These are phyloP conservation scores for Quadriops clusia DNA, from an alignment of 2,888 invertebrate genomes.

Conservation along the genomic window DNA sequence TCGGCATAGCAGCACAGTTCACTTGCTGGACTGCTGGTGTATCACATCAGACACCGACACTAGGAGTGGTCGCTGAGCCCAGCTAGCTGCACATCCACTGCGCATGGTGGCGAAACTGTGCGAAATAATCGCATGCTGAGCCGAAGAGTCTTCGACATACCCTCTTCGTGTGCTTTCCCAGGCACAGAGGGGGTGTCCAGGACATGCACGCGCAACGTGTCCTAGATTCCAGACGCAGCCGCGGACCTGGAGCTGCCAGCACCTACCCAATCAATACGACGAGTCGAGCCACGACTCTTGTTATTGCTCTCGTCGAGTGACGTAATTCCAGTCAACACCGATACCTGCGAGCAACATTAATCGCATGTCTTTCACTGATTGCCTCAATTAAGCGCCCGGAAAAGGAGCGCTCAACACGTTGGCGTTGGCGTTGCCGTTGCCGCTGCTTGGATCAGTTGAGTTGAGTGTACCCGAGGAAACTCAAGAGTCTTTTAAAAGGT, in stretches of 20 bases:
- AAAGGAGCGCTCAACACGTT: conserved; percentile 18
- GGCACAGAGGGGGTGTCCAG: conserved; percentile 37
- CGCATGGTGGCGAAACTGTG: conserved; percentile 32
- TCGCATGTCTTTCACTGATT: conserved; percentile 21
- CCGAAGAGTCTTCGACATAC: conserved; percentile 17
- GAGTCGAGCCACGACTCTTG: conserved; percentile 27
- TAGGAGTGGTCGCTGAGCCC: conserved; percentile 37
- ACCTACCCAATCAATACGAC: conserved; percentile 35
- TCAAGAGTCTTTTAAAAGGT: conserved; percentile 5
- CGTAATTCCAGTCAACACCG: conserved; percentile 33
- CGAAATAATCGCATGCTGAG: conserved; percentile 31
- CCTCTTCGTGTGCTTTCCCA: conserved; percentile 25
- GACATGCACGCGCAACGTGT: conserved; percentile 28
- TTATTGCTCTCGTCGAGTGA: conserved; percentile 28
- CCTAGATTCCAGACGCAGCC: conserved; percentile 30
- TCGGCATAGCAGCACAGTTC: conserved; percentile 32
- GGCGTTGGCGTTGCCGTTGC: too few species aligned
- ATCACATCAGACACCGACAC: conserved; percentile 34
- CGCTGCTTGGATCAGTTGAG: too few species aligned
- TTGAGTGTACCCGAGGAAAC: too few species aligned
- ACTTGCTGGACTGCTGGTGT: conserved; percentile 31
- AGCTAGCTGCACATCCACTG: conserved; percentile 29
- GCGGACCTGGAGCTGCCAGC: conserved; percentile 40
- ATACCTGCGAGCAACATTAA: conserved; percentile 26
- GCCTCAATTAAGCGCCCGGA: conserved; percentile 20